phyloP scores from a whole-genome alignment of 2,888 invertebrate genomes.

The Oscheius sp. region DNA sequence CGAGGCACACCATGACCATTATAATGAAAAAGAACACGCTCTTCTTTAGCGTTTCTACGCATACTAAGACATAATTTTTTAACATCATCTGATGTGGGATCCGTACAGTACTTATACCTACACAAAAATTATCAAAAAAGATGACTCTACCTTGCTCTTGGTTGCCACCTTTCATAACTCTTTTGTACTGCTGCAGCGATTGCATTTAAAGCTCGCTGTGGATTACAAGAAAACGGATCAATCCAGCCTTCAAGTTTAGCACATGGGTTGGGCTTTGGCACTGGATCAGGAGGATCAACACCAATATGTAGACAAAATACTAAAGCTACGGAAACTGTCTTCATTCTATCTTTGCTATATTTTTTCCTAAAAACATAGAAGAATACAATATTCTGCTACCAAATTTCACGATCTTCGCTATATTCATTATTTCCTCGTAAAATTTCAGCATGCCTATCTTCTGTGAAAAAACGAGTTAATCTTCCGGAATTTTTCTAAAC shows the following conservation, averaged over 20 bases:
- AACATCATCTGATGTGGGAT: slow-evolving; percentile 97
- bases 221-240: slow-evolving; percentile 83
- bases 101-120: slow-evolving; percentile 92
- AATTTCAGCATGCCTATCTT: slow-evolving; percentile 62
- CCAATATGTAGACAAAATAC: slow-evolving; percentile 97
- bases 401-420: slow-evolving; percentile 36
- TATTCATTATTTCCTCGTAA: slow-evolving; percentile 53
- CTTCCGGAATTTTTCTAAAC: slow-evolving; percentile 16
- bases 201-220: slow-evolving; percentile 81
- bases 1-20: slow-evolving; percentile 99
- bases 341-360: slow-evolving; percentile 80
- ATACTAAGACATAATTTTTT: slow-evolving; percentile 94
- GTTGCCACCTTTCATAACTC: slow-evolving; percentile 99
- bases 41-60: slow-evolving; percentile 92
- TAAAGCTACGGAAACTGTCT: slow-evolving; percentile 96
- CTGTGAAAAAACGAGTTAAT: slow-evolving; percentile 54
- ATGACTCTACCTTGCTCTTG: slow-evolving; percentile 78
- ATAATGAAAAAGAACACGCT: slow-evolving; percentile 87
- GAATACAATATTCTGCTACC: slow-evolving; percentile 19
- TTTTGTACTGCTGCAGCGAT: slow-evolving; percentile 90
- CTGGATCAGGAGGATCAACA: slow-evolving; percentile 97
- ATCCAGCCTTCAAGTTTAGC: slow-evolving; percentile 91
- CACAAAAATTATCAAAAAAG: background rate
- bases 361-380: slow-evolving; percentile 32
- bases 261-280: slow-evolving; percentile 89